phyloP scores from a whole-genome alignment of 2,888 invertebrate species.

The Drosophila mimetica region DNA sequence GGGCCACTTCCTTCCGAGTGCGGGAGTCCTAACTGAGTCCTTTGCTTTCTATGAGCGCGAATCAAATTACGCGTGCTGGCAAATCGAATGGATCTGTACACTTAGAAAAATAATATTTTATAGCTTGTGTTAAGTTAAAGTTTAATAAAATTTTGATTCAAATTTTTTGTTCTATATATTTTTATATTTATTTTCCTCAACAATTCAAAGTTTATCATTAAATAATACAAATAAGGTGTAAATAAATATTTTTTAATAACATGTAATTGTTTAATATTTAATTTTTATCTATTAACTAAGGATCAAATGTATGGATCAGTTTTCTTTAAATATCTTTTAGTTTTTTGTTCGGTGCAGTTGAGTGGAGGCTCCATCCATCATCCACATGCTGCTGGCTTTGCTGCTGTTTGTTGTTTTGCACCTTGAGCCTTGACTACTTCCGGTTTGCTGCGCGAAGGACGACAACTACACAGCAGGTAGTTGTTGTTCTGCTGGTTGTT shows the following conservation, averaged over 20 bases:
- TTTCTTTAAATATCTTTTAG: too few relatives aligned
- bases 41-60: conserved; percentile 63
- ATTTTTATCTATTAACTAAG: too few relatives aligned
- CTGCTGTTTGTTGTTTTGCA: conserved; percentile 64
- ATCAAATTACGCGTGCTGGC: conserved; percentile 68
- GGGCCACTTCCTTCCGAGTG: conserved; percentile 59
- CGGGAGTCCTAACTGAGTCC: conserved; percentile 30
- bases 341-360: neutral
- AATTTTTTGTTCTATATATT: too few relatives aligned
- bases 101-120: neutral
- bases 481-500: conserved; percentile 40
- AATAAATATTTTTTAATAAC: too few relatives aligned
- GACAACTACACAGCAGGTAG: conserved; percentile 62
- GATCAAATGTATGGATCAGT: too few relatives aligned
- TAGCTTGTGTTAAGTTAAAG: too few relatives aligned
- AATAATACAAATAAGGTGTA: neutral
- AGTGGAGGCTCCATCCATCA: conserved; percentile 52
- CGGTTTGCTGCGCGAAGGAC: conserved; percentile 74
- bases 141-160: too few relatives aligned
- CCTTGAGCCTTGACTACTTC: conserved; percentile 77
- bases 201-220: too few relatives aligned
- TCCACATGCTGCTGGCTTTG: conserved; percentile 60
- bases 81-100: conserved; percentile 10
- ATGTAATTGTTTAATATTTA: too few relatives aligned
- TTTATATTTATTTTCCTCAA: too few relatives aligned